Percentiles rank a stretch among this genome's conserved stretches.
phyloP scores from a whole-genome alignment of 1,140 invertebrate genomes.

The Polypedilum pembai region DNA sequence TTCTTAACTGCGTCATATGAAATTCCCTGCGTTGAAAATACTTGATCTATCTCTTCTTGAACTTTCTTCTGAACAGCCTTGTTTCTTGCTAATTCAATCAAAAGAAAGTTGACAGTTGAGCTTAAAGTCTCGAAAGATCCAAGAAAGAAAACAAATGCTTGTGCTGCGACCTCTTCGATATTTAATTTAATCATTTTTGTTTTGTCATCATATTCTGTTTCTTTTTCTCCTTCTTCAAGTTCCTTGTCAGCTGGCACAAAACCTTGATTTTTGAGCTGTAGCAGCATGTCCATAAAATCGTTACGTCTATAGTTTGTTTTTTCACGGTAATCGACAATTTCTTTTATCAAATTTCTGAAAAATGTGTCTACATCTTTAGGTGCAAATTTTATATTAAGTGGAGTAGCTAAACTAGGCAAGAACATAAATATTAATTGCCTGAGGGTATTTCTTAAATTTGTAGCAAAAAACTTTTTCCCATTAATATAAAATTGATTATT shows the following conservation, averaged over 20 bases:
- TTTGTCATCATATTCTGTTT: not conserved
- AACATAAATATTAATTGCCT: constrained; percentile 31
- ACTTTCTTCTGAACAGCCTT: constrained; percentile 49
- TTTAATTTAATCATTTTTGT: constrained; percentile 33
- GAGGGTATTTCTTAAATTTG: not conserved
- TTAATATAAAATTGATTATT: constrained; percentile 34
- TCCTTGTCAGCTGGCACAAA: constrained; percentile 34
- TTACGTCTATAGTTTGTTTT: constrained; percentile 41
- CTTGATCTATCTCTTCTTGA: constrained; percentile 46
- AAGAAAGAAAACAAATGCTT: constrained; percentile 49
- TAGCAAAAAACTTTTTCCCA: constrained; percentile 41
- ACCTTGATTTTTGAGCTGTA: constrained; percentile 42
- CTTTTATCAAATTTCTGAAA: constrained; percentile 44
- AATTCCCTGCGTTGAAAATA: constrained; percentile 18
- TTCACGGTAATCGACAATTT: constrained; percentile 44
- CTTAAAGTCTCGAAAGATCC: constrained; percentile 55
- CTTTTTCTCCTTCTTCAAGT: not conserved
- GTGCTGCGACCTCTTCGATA: constrained; percentile 40
- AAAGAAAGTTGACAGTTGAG: constrained; percentile 47
- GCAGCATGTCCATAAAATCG: constrained; percentile 46
- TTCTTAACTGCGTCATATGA: constrained; percentile 33
- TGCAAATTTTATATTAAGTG: constrained; percentile 29
- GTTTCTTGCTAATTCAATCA: constrained; percentile 50
- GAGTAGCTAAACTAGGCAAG: constrained; percentile 28
- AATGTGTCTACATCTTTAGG: constrained; percentile 39